Evolutionary conservation across 2,888 invertebrate species (phyloP).

Genomic region (Coelopa pilipes): DNA sequence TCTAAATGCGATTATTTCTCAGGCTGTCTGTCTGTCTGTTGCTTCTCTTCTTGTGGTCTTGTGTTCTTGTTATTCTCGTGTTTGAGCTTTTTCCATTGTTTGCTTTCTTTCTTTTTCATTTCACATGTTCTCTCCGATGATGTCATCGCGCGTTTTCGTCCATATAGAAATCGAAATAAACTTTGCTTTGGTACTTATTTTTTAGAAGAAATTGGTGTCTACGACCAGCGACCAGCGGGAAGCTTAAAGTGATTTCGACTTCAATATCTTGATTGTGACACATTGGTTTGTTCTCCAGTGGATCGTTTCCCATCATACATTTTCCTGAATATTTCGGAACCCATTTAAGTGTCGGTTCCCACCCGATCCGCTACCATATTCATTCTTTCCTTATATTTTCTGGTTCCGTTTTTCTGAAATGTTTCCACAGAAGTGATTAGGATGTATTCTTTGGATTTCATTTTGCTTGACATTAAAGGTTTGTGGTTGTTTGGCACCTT

Average conservation of each 20-base stretch:
- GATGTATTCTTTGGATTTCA: too few species aligned
- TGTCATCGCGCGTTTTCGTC: conserved; percentile 16
- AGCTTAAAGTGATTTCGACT: neutral
- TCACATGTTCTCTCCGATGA: conserved; percentile 17
- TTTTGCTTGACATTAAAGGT: too few species aligned
- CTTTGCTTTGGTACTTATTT: neutral
- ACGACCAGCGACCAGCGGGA: neutral
- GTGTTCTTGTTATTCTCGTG: neutral
- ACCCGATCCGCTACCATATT: too few species aligned
- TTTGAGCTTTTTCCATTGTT: neutral
- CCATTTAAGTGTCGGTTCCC: too few species aligned
- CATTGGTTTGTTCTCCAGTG: neutral
- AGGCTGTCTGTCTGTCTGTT: neutral
- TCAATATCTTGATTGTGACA: neutral
- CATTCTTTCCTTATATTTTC: too few species aligned
- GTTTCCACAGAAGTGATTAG: too few species aligned
- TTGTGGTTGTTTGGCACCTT: too few species aligned
- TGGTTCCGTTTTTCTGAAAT: too few species aligned
- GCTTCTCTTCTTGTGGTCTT: neutral
- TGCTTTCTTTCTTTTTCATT: conserved; percentile 1
- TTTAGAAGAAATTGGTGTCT: neutral
- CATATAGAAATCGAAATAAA: neutral
- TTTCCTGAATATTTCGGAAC: too few species aligned
- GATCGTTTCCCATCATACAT: neutral
- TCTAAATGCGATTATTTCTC: neutral